These are phyloP conservation scores for Pteropus alecto DNA, from an alignment of 2,113 vertebrate genomes.

Conservation along the genomic window DNA sequence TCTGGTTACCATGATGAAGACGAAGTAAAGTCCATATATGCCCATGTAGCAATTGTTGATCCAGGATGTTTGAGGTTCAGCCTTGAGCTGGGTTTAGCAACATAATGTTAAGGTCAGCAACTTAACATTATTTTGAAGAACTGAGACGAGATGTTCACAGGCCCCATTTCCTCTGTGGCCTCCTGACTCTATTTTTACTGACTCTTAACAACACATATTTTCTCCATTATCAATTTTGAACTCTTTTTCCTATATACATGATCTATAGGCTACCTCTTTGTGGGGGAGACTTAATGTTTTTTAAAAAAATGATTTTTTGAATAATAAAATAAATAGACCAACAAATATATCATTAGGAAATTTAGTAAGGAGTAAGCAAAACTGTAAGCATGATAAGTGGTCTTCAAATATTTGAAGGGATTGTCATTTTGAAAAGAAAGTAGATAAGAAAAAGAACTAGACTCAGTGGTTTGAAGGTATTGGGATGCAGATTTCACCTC, in stretches of 20 bases:
- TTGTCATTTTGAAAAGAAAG: not conserved
- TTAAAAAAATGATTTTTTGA: not conserved
- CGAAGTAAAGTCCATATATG: too few species aligned
- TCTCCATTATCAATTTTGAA: not conserved
- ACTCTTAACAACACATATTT: too few species aligned
- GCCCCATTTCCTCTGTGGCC: too few species aligned
- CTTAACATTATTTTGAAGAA: too few species aligned
- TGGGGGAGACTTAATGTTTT: not conserved
- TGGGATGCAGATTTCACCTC: not conserved
- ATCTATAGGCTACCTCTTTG: not conserved
- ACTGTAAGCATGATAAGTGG: not conserved
- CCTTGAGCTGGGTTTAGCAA: too few species aligned
- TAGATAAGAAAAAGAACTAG: not conserved
- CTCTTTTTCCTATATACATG: not conserved
- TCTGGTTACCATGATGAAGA: too few species aligned
- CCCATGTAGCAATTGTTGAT: too few species aligned
- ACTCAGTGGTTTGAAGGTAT: not conserved
- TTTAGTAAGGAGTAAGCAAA: not conserved
- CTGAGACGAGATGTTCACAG: too few species aligned
- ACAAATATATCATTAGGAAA: not conserved
- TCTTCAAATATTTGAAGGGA: not conserved
- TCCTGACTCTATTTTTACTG: too few species aligned
- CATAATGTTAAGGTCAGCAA: too few species aligned
- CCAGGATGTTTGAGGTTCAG: too few species aligned
- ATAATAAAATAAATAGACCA: not conserved